Evolutionary conservation across 2,797 vertebrate genomes (phyloP), one percentile per base, ranked within the genome.

Genomic region (Helicolenus hilgendorfi): DNA sequence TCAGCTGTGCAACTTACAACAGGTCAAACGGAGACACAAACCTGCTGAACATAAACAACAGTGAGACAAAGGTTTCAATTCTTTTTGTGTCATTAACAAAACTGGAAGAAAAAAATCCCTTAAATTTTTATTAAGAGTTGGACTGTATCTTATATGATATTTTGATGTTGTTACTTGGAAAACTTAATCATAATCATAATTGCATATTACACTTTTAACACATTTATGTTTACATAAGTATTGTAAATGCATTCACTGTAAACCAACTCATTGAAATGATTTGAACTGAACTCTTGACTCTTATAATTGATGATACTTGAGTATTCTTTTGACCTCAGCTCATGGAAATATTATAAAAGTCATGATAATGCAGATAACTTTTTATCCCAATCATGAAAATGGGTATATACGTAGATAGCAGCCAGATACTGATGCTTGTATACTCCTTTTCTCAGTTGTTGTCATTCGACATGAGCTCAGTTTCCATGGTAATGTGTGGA

Each of bases 401-500:
- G 9, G 1, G 0, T 11, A 5, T 26, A 29, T 45, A n/a, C n/a
- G n/a, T n/a, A 63, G 22, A 78, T 22, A 69, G 11, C 58, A 69
- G 79, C 15, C 55, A 31, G 7, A 27, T 22, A 33, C 5, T 59
- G 35, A 36, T 45, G 31, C 74, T 8, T 71, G 9, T 78, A 10
- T 24, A 53, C n/a, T 64, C 15, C 5, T 76, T 78, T 69, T 70
- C 26, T 71, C 58, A 18, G 36, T 45, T 53, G 36, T 58, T 64
- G 65, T 72, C 35, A 73, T 59, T 80, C 6, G 0, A 63, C 22
- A 20, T 72, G 36, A 71, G 35, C 73, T 63, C 72, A 81, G 87
- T 92, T 95, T 88, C 90, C 79, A 90, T 92, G 80, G 89, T 75
- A 82, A 91, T 85, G 29, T 65, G 24, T 24, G 36, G 15, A 77